These are phyloP conservation scores for Limnephilus lunatus DNA, from an alignment of 2,888 invertebrate species.

Conservation along the genomic window DNA sequence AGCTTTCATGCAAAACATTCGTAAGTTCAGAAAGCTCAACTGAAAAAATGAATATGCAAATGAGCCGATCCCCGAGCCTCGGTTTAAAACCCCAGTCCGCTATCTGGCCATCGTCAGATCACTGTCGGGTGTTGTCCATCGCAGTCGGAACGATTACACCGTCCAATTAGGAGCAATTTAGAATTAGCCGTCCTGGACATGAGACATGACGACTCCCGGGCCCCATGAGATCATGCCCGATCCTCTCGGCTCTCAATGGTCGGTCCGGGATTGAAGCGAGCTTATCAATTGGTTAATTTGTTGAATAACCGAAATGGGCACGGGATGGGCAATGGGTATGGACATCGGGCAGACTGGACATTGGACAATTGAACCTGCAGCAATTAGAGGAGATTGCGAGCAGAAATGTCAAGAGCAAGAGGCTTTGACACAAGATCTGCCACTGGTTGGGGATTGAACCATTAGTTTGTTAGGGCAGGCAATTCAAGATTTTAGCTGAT, in stretches of 20 bases:
- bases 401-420: slow-evolving; percentile 3
- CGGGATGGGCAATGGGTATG: background rate
- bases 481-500: background rate
- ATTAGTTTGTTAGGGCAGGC: background rate
- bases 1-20: background rate
- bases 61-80: background rate
- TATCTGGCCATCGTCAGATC: slow-evolving; percentile 29
- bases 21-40: background rate
- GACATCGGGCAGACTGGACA: slow-evolving; percentile 4
- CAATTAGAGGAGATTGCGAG: slow-evolving; percentile 24
- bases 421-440: background rate
- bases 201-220: slow-evolving; percentile 63
- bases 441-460: background rate
- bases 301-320: slow-evolving; percentile 38
- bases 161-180: slow-evolving; percentile 66
- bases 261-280: slow-evolving; percentile 48
- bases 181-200: slow-evolving; percentile 63
- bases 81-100: background rate
- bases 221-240: slow-evolving; percentile 49
- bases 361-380: background rate
- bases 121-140: slow-evolving; percentile 26
- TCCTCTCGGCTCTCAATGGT: slow-evolving; percentile 56
- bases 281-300: slow-evolving; percentile 56
- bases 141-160: slow-evolving; percentile 61
- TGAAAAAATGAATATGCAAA: background rate